Evolutionary conservation across 2,113 vertebrate species (phyloP).

Genomic region (Eolophus roseicapilla): DNA sequence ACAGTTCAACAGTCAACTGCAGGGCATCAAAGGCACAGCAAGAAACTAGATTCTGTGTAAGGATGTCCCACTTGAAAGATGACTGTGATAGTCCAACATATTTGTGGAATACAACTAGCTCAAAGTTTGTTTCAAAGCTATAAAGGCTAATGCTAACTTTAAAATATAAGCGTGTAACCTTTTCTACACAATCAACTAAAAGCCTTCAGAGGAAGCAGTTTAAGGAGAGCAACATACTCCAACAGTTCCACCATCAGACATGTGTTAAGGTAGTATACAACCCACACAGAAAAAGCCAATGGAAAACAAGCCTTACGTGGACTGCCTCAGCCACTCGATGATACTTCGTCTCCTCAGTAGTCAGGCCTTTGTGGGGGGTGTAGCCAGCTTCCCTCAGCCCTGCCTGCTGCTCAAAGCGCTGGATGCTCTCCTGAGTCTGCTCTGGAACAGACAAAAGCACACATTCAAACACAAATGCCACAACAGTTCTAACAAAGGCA

Average conservation of each 20-base stretch:
- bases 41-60: neutral
- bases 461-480: neutral
- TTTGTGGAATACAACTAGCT: neutral
- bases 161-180: neutral
- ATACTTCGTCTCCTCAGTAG: constrained; percentile 88
- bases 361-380: constrained; percentile 91
- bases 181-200: neutral
- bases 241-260: neutral
- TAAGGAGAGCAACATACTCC: neutral
- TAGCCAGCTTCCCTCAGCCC: constrained; percentile 90
- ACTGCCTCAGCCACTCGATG: constrained; percentile 84
- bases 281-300: neutral
- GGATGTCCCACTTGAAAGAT: neutral
- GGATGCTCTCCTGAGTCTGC: constrained; percentile 91
- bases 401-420: constrained; percentile 91
- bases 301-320: constrained; percentile 79
- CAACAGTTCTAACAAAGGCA: neutral
- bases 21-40: neutral
- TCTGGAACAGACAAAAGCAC: constrained; percentile 74
- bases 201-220: neutral
- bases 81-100: neutral
- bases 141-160: neutral
- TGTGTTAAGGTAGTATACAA: neutral
- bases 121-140: neutral
- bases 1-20: neutral